Evolutionary conservation across 2,113 vertebrate species (phyloP), one percentile per base, ranked within the genome.

Genomic region (Kobus ellipsiprymnus): DNA sequence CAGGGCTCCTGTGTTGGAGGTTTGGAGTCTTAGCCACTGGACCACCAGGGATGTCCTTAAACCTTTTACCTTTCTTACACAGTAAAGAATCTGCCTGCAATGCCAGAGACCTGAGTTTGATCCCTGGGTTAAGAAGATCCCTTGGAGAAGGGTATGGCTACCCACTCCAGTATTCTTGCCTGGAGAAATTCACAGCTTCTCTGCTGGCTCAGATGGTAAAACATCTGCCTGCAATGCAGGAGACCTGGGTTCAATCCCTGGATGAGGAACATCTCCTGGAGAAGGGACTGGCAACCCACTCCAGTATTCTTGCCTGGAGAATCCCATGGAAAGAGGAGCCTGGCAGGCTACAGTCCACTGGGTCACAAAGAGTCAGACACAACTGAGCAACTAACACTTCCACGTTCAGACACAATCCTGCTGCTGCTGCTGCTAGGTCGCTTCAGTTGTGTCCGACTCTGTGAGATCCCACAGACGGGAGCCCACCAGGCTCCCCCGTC

Each of bases 391-490:
- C 36, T 77, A 77, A 77, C 71, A 44, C 11, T 13, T 44, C 11
- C 36, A 77, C 36, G 25, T 89, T 78, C 57, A 48, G 52, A 91
- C 17, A 88, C 19, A 80, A 88, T 57, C 90, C 23, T 57, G 9
- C 55, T 55, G 55, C 54, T 55, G 21, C 21, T 46, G 46, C 46
- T 10, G 46, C 46, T 46, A 57, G 10, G 57, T 27, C 25, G 0
- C 57, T 59, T 59, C 57, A 59, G 57, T 27, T 4, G 57, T 59
- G 57, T 12, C 57, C 10, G 4, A 27, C 25, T 59, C 57, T 59
- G 25, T 59, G 57, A 0, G 25, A 59, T 25, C 57, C 57, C 57
- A 59, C 2, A 59, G 25, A 27, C 0, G 0, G 57, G 1, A 59
- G 57, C 23, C 25, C 57, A 59, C 10, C 57, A 27, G 23, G 25